Conservation (phyloP, 1,140 invertebrate species). For the roundworm (Caenorhabditis elegans) region WBcel235 BX284606.5:6218501-6219000, state of each 20-base stretch:
- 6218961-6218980: not conserved
- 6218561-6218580: too few relatives aligned
- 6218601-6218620: too few relatives aligned
- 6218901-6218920: constrained; percentile 21
- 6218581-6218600: too few relatives aligned
- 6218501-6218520: too few relatives aligned
- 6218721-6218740: not conserved
- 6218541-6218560: too few relatives aligned
- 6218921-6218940: not conserved
- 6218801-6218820: not conserved
- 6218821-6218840: not conserved
- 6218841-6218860: too few relatives aligned
- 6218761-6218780: not conserved
- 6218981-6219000: too few relatives aligned
- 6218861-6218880: constrained; percentile 17
- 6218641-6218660: not conserved
- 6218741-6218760: not conserved
- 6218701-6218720: not conserved
- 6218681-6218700: not conserved
- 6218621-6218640: not conserved
- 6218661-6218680: constrained; percentile 9
- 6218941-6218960: constrained; percentile 19
- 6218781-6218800: constrained; percentile 29
- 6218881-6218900: constrained; percentile 8
- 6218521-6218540: too few relatives aligned